phyloP scores from a whole-genome alignment of 2,888 invertebrate species.

The Chorisops tibialis region DNA sequence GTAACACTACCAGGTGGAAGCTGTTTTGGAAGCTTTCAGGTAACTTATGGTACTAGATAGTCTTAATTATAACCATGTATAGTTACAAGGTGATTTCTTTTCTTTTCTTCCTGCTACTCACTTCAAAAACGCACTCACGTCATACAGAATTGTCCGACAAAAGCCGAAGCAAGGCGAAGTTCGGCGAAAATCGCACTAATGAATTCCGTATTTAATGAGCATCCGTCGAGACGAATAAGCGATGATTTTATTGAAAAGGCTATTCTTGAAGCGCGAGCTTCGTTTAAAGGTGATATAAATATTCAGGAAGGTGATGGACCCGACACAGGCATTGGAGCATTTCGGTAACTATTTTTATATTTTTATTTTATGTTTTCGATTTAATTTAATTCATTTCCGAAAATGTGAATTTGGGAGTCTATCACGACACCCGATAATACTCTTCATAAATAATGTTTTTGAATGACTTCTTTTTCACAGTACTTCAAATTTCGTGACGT shows the following conservation, averaged over 20 bases:
- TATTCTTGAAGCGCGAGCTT: slow-evolving; percentile 84
- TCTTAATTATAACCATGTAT: too few species aligned
- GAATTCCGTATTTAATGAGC: slow-evolving; percentile 96
- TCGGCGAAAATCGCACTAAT: slow-evolving; percentile 94
- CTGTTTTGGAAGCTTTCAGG: slow-evolving; percentile 94
- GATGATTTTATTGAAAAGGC: slow-evolving; percentile 94
- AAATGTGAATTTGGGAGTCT: too few species aligned
- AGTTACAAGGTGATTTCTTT: not conserved
- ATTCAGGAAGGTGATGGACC: slow-evolving; percentile 64
- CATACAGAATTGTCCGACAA: slow-evolving; percentile 88
- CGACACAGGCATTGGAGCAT: slow-evolving; percentile 69
- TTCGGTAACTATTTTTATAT: slow-evolving; percentile 52
- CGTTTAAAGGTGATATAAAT: slow-evolving; percentile 66
- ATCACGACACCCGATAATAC: too few species aligned
- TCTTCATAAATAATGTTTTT: too few species aligned
- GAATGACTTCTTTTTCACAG: too few species aligned
- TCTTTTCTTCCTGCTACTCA: not conserved
- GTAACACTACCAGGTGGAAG: slow-evolving; percentile 93
- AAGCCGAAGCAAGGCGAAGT: slow-evolving; percentile 89
- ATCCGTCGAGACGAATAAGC: slow-evolving; percentile 86
- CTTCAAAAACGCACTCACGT: slow-evolving; percentile 22
- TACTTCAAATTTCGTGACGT: too few species aligned
- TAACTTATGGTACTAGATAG: slow-evolving; percentile 44
- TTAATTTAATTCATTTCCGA: too few species aligned
- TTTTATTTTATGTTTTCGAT: slow-evolving; percentile 1